phyloP scores from a whole-genome alignment of 2,113 vertebrate genomes.

The Reinhardtius hippoglossoides region DNA sequence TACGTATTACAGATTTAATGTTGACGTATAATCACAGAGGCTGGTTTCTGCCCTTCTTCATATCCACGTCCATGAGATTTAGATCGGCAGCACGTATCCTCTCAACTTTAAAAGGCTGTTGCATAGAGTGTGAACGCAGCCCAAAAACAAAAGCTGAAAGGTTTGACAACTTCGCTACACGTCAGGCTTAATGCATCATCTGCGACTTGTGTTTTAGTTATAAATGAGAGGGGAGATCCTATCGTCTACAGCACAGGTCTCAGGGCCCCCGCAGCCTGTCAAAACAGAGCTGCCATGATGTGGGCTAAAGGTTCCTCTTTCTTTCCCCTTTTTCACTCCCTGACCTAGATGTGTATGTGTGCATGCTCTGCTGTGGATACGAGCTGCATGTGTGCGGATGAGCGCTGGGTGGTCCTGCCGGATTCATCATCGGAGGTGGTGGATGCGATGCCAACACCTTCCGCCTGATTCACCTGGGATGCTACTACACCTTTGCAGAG shows the following conservation, averaged over 20 bases:
- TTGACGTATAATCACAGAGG: not conserved
- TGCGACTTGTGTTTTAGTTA: constrained; percentile 28
- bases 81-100: not conserved
- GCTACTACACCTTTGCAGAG: constrained; percentile 11
- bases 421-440: constrained; percentile 6
- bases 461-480: constrained; percentile 68
- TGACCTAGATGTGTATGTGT: constrained; percentile 64
- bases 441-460: constrained; percentile 51
- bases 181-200: constrained; percentile 17
- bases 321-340: constrained; percentile 30
- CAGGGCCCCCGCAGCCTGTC: constrained; percentile 33
- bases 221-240: constrained; percentile 32
- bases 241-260: constrained; percentile 14
- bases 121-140: constrained; percentile 22
- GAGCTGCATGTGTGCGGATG: constrained; percentile 17
- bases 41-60: not conserved
- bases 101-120: constrained; percentile 19
- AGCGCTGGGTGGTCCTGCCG: constrained; percentile 53
- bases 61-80: not conserved
- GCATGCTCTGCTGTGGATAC: constrained; percentile 31
- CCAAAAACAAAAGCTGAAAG: constrained; percentile 20
- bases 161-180: constrained; percentile 23
- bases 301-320: constrained; percentile 47
- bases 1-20: not conserved
- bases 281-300: constrained; percentile 44